phyloP scores from a whole-genome alignment of 2,888 invertebrate species.

The Oeneis ivallda region DNA sequence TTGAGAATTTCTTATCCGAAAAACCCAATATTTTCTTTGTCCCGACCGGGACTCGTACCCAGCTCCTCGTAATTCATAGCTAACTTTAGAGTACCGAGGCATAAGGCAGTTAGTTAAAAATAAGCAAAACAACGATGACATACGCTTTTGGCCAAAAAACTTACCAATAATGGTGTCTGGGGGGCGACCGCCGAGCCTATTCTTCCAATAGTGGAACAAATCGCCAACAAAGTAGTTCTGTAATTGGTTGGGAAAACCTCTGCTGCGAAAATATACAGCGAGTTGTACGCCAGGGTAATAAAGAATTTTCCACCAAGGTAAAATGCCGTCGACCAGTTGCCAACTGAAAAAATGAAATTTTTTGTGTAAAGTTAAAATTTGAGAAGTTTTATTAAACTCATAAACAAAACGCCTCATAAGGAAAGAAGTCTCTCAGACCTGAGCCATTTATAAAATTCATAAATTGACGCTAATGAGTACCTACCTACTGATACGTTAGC shows the following conservation, averaged over 20 bases:
- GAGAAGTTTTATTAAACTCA: too few species aligned
- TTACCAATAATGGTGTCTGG: conserved; percentile 85
- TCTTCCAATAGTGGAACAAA: conserved; percentile 86
- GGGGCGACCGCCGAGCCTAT: conserved; percentile 85
- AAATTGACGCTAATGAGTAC: too few species aligned
- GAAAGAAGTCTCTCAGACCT: too few species aligned
- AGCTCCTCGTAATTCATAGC: too few species aligned
- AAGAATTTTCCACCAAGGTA: conserved; percentile 86
- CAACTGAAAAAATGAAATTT: conserved; percentile 53
- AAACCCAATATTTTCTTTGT: too few species aligned
- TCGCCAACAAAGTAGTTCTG: conserved; percentile 84
- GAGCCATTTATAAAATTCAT: too few species aligned
- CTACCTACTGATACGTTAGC: too few species aligned
- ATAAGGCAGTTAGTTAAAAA: neutral
- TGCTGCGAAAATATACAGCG: conserved; percentile 85
- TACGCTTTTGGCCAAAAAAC: conserved; percentile 38
- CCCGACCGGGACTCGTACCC: too few species aligned
- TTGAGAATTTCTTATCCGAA: too few species aligned
- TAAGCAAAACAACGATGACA: neutral
- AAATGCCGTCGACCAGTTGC: conserved; percentile 78
- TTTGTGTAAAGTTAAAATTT: neutral
- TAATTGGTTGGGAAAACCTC: conserved; percentile 87
- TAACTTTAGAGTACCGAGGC: too few species aligned
- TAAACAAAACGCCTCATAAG: too few species aligned
- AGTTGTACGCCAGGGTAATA: conserved; percentile 85